phyloP scores from a whole-genome alignment of 1,140 invertebrate species.

The Drosophila orena region DNA sequence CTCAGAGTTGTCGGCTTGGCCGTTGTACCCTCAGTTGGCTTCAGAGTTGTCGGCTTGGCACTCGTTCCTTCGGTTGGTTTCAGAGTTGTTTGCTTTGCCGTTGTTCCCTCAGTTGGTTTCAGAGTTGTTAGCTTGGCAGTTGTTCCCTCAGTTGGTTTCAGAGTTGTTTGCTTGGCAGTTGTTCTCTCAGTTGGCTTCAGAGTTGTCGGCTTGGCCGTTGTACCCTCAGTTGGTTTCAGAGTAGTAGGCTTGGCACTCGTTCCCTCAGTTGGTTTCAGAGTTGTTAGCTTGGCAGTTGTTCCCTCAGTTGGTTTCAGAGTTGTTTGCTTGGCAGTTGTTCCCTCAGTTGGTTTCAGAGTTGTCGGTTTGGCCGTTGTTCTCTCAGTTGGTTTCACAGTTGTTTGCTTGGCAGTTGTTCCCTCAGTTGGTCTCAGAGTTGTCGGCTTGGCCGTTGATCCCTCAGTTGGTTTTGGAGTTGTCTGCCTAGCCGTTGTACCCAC shows the following conservation, averaged over 20 bases:
- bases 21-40: not conserved
- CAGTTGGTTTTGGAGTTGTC: not conserved
- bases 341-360: slow-evolving; percentile 1
- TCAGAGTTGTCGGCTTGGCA: not conserved
- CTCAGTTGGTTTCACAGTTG: slow-evolving; percentile 7
- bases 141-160: not conserved
- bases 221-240: not conserved
- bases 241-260: not conserved
- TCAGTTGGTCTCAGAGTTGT: not conserved
- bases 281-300: not conserved
- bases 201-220: not conserved
- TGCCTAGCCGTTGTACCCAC: not conserved
- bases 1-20: not conserved
- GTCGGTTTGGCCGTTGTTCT: not conserved
- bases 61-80: not conserved
- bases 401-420: not conserved
- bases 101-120: not conserved
- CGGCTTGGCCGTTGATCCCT: not conserved
- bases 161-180: not conserved
- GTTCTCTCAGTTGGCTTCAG: not conserved
- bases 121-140: not conserved
- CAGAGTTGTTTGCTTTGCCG: not conserved
- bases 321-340: not conserved
- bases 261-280: not conserved
- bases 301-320: slow-evolving; percentile 5